phyloP scores from a whole-genome alignment of 92 coral and sea anemone species.

The Virgularia gustaviana region DNA sequence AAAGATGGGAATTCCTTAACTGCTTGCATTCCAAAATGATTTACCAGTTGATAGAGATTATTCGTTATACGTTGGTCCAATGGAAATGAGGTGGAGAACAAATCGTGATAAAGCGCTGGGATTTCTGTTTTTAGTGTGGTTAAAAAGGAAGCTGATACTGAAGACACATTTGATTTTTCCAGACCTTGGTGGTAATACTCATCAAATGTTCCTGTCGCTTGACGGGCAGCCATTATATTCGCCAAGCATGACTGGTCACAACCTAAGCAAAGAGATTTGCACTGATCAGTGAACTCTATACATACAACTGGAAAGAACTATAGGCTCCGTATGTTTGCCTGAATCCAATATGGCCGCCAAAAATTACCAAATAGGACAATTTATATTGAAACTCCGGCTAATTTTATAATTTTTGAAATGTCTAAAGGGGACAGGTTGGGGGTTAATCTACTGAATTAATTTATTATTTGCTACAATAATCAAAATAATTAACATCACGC shows the following conservation, averaged over 20 bases:
- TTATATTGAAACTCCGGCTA: too few species aligned
- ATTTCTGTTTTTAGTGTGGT: constrained; percentile 5
- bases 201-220: constrained; percentile 1
- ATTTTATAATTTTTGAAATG: too few species aligned
- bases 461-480: too few species aligned
- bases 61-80: neutral
- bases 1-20: constrained; percentile 5
- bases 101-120: constrained; percentile 12
- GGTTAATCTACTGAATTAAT: too few species aligned
- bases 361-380: too few species aligned
- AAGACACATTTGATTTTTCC: neutral
- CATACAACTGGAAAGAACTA: too few species aligned
- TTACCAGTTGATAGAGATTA: constrained; percentile 1
- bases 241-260: constrained; percentile 10
- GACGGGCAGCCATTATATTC: neutral
- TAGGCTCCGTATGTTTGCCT: too few species aligned
- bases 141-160: neutral
- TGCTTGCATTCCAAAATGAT: constrained; percentile 29
- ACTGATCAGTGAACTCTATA: too few species aligned
- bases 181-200: constrained; percentile 2
- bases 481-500: too few species aligned
- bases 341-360: too few species aligned
- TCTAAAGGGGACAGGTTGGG: too few species aligned
- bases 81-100: constrained; percentile 26
- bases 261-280: neutral